Evolutionary conservation across 64 coral and sea anemone genomes (phyloP).

Genomic region (Dendronephthya gigantea): DNA sequence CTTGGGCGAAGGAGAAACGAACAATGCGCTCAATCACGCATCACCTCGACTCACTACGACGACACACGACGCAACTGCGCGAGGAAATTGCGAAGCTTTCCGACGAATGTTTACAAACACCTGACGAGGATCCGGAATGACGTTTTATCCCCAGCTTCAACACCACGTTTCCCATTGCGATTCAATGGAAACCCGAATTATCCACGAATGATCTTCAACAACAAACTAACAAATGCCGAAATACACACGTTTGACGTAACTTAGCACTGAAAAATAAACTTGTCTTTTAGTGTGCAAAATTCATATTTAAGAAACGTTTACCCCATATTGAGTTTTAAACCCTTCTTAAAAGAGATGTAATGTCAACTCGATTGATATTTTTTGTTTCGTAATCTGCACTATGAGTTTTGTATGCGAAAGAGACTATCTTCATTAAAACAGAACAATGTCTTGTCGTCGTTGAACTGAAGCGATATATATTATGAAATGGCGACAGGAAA

Average conservation of each 20-base stretch:
- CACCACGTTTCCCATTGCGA: background rate
- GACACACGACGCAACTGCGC: slow-evolving; percentile 59
- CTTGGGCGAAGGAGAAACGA: slow-evolving; percentile 28
- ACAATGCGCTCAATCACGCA: slow-evolving; percentile 68
- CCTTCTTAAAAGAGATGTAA: too few species aligned
- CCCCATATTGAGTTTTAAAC: too few species aligned
- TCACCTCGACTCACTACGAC: slow-evolving; percentile 76
- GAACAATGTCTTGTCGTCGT: too few species aligned
- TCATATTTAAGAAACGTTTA: too few species aligned
- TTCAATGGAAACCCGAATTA: background rate
- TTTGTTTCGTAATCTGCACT: too few species aligned
- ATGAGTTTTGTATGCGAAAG: too few species aligned
- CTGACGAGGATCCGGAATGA: background rate
- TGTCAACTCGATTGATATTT: too few species aligned
- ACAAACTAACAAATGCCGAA: background rate
- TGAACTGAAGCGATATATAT: too few species aligned
- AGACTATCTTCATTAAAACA: too few species aligned
- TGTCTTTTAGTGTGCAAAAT: background rate
- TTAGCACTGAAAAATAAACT: background rate
- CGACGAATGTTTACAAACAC: background rate
- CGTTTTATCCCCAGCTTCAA: background rate
- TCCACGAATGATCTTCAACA: background rate
- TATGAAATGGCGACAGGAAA: too few species aligned
- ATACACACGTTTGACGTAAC: background rate
- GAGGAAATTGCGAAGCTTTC: slow-evolving; percentile 62